Conservation (phyloP, 2,797 vertebrate species). For the Jordanella pulchra region DNA sequence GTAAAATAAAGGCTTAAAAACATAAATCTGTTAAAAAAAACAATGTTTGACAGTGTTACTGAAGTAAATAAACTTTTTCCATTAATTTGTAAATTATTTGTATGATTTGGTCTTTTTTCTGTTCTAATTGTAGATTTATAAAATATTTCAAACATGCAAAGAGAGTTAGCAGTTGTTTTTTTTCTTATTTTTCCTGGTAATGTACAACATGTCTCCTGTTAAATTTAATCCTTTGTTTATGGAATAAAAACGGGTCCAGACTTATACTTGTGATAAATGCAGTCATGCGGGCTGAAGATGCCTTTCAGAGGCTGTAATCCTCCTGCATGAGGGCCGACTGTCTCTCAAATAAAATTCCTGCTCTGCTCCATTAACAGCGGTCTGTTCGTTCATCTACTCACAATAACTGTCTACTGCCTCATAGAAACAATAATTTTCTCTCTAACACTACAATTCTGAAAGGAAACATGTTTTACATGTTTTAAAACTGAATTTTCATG, state of each 20-base stretch:
- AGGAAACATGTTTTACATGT: neutral
- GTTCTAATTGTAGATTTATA: no score
- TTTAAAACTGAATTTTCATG: no score
- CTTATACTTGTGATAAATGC: neutral
- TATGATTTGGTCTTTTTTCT: no score
- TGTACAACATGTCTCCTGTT: neutral
- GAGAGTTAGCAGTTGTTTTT: no score
- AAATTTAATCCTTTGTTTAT: neutral
- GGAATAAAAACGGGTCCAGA: neutral
- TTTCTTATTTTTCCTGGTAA: no score
- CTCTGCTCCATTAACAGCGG: conserved; percentile 20
- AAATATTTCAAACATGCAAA: no score
- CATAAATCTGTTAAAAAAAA: neutral
- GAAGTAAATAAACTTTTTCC: neutral
- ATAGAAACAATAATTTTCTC: neutral
- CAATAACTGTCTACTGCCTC: no score
- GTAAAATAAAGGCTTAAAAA: neutral
- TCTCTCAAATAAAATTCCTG: conserved; percentile 9
- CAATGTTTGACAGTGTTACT: neutral
- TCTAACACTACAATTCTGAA: neutral
- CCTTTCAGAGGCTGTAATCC: conserved; percentile 21
- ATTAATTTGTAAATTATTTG: neutral
- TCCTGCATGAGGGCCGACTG: conserved; percentile 40
- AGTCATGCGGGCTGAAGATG: conserved; percentile 5
- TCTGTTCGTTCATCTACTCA: neutral